Conservation (phyloP, 2,888 invertebrate genomes). For the Argyresthia goedartella region DNA sequence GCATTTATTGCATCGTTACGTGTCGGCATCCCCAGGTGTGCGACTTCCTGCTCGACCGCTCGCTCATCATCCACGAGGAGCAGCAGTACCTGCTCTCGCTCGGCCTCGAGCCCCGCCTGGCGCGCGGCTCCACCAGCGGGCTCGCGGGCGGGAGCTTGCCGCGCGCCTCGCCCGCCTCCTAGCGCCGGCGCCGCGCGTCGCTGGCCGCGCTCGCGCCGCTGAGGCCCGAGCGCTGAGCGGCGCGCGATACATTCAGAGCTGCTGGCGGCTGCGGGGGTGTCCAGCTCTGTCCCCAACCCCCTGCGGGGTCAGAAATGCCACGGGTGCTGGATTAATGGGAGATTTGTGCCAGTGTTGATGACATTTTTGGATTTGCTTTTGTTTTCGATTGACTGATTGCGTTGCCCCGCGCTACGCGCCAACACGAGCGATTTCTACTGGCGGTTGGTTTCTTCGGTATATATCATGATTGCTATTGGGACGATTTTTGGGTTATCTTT, state of each 20-base stretch:
- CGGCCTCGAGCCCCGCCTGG: slow-evolving; percentile 84
- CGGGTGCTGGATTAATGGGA: too few species aligned
- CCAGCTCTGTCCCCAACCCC: too few species aligned
- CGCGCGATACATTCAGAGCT: slow-evolving; percentile 10
- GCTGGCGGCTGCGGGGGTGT: too few species aligned
- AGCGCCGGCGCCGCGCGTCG: slow-evolving; percentile 62
- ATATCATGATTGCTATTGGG: too few species aligned
- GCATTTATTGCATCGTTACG: too few species aligned
- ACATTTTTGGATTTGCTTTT: background rate
- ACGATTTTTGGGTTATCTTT: too few species aligned
- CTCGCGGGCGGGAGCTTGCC: slow-evolving; percentile 25
- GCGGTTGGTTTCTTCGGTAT: too few species aligned
- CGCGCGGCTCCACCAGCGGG: slow-evolving; percentile 42
- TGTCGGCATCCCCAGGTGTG: slow-evolving; percentile 44
- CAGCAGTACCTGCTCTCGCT: slow-evolving; percentile 86
- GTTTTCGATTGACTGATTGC: too few species aligned
- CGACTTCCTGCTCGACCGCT: slow-evolving; percentile 84
- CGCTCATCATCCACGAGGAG: slow-evolving; percentile 84
- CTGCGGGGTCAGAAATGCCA: too few species aligned
- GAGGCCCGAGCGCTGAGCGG: slow-evolving; percentile 36
- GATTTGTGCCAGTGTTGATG: background rate
- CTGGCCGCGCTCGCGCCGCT: slow-evolving; percentile 55
- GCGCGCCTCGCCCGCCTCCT: slow-evolving; percentile 42
- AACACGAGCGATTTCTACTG: too few species aligned
- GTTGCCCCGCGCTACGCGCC: too few species aligned